Conservation (phyloP, 2,797 vertebrate genomes). For the Lindbergichthys nudifrons region DNA sequence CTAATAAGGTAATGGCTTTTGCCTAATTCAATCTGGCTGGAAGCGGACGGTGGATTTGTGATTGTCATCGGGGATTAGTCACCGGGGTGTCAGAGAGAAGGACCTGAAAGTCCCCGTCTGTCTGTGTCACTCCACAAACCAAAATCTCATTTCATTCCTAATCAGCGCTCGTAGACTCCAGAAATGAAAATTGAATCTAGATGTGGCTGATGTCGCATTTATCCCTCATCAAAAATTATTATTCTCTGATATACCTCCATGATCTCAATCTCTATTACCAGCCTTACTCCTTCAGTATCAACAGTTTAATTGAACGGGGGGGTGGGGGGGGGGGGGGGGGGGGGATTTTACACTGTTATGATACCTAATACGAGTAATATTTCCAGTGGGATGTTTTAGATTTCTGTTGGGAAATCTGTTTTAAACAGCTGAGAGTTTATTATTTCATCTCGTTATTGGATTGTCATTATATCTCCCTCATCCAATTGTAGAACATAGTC, state of each 20-base stretch:
- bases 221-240: slow-evolving; percentile 78
- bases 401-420: slow-evolving; percentile 82
- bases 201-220: slow-evolving; percentile 72
- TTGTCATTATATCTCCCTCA: slow-evolving; percentile 71
- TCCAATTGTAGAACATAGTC: slow-evolving; percentile 39
- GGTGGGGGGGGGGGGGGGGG: background rate
- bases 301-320: slow-evolving; percentile 76
- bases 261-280: slow-evolving; percentile 69
- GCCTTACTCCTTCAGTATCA: slow-evolving; percentile 62
- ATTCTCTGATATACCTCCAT: slow-evolving; percentile 74
- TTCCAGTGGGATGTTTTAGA: slow-evolving; percentile 76
- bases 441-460: slow-evolving; percentile 75
- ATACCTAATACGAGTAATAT: slow-evolving; percentile 78
- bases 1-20: slow-evolving; percentile 84
- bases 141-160: slow-evolving; percentile 83
- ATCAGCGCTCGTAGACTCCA: slow-evolving; percentile 72
- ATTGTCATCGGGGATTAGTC: slow-evolving; percentile 82
- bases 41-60: slow-evolving; percentile 78
- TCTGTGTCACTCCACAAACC: slow-evolving; percentile 74
- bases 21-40: slow-evolving; percentile 81
- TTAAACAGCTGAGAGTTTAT: slow-evolving; percentile 76
- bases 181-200: slow-evolving; percentile 78
- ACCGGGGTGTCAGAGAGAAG: slow-evolving; percentile 66
- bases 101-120: slow-evolving; percentile 59
- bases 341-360: slow-evolving; percentile 66